Evolutionary conservation across 2,888 invertebrate genomes (phyloP), one percentile per base, ranked within the genome.

Genomic region (Andrena minutula): DNA sequence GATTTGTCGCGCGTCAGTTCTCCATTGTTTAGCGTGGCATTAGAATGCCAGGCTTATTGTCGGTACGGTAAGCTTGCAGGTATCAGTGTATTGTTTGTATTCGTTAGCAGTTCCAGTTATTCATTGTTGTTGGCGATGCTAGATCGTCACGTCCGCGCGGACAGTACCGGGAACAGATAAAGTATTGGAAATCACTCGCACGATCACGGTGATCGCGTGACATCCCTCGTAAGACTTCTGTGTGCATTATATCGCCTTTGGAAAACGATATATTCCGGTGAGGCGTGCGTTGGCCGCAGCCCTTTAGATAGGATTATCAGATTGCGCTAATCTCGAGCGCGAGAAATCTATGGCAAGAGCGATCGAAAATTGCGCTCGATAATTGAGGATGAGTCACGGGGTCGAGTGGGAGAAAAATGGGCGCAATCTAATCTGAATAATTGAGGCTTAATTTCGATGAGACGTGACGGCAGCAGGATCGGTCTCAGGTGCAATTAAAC

Each of bases 161-260:
- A 7, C 8, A 51, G 49, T 79, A 68, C 71, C 56, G 30, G 28
- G n/a, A n/a, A 8, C 2, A 51, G 78, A 83, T 83, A 74, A 83
- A 65, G 23, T 63, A 70, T 51, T 65, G 26, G 51, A 61, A 82
- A 81, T 53, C 51, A 65, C n/a, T 60, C 5, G 20, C 35, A 4
- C 23, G 16, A 49, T 53, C 20, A 70, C 35, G 23, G 47, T n/a
- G n/a, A 6, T 49, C 20, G n/a, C 28, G 53, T n/a, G 28, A 47
- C 58, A 51, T 49, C 58, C 10, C 28, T n/a, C 35, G 4, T 16
- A 23, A 26, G 10, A 7, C 12, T 28, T 10, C 10, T 10, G 35
- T 12, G n/a, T 28, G 2, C n/a, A 35, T 26, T 1, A 20, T 23
- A 41, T 23, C 26, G 10, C 12, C 30, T 10, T n/a, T 69, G 26